These are phyloP conservation scores for Solea solea DNA, from an alignment of 2,113 vertebrate species.

Conservation along the genomic window DNA sequence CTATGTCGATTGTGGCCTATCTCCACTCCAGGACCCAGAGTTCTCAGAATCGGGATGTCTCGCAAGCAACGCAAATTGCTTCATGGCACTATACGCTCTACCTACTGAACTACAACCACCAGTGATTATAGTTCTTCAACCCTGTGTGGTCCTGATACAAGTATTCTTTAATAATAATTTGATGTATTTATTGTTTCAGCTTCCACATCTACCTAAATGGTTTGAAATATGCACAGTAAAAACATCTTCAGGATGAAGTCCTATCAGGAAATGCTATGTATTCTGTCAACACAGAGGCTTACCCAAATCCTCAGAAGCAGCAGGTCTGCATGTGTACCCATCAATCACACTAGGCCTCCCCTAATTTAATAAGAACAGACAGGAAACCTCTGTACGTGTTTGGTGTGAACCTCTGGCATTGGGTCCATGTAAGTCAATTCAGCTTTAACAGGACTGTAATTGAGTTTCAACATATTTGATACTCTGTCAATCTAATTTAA, in stretches of 20 bases:
- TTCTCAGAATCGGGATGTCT: too few species aligned
- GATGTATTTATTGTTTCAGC: background rate
- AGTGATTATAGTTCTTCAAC: background rate
- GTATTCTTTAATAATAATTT: background rate
- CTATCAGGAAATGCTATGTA: conserved; percentile 14
- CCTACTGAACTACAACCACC: background rate
- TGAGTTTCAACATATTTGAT: conserved; percentile 73
- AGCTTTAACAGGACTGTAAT: conserved; percentile 65
- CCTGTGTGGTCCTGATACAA: conserved; percentile 34
- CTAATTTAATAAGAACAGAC: conserved; percentile 62
- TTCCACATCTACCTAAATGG: background rate
- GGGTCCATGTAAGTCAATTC: conserved; percentile 61
- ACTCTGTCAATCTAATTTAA: conserved; percentile 75
- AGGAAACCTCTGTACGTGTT: conserved; percentile 60
- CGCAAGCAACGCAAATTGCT: too few species aligned
- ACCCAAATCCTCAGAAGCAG: conserved; percentile 29
- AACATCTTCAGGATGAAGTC: background rate
- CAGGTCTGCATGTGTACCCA: conserved; percentile 26
- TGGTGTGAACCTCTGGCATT: conserved; percentile 63
- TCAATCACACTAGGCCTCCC: conserved; percentile 52
- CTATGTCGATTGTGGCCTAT: too few species aligned
- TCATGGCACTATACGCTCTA: background rate
- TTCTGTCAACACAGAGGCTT: conserved; percentile 28
- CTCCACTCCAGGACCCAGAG: too few species aligned
- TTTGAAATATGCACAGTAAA: conserved; percentile 11